phyloP scores from a whole-genome alignment of 2,797 vertebrate genomes.

The Eptatretus atami region DNA sequence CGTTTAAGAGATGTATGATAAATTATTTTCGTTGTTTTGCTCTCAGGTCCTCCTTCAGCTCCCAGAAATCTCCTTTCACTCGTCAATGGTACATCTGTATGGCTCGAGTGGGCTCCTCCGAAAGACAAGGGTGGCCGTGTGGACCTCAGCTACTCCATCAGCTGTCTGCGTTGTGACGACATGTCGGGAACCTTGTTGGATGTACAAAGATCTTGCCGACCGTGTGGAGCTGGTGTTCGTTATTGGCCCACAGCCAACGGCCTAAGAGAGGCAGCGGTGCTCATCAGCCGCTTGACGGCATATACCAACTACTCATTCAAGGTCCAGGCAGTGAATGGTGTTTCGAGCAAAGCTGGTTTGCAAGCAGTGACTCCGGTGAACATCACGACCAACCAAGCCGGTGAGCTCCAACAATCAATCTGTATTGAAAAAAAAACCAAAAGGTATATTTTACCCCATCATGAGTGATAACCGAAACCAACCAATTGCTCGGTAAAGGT shows the following conservation, averaged over 20 bases:
- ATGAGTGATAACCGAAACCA: too few species aligned
- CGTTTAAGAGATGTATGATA: too few species aligned
- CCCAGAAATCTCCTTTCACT: conserved; percentile 83
- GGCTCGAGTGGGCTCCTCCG: conserved; percentile 90
- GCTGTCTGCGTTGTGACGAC: conserved; percentile 50
- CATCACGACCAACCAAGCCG: conserved; percentile 92
- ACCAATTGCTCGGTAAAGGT: too few species aligned
- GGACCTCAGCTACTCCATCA: conserved; percentile 55
- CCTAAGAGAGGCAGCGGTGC: conserved; percentile 57
- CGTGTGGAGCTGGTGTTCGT: conserved; percentile 39
- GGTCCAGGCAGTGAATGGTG: conserved; percentile 59
- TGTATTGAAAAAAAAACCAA: too few species aligned
- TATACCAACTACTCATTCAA: conserved; percentile 96
- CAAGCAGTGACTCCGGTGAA: conserved; percentile 46
- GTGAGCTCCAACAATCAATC: conserved; percentile 18
- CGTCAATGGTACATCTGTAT: conserved; percentile 90
- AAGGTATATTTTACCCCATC: too few species aligned
- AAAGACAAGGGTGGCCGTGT: conserved; percentile 56
- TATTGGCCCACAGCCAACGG: conserved; percentile 47
- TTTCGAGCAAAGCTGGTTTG: conserved; percentile 28
- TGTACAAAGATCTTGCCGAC: background rate
- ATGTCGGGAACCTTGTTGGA: conserved; percentile 1
- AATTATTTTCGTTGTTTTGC: background rate
- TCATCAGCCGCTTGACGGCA: conserved; percentile 37
- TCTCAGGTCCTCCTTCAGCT: conserved; percentile 48